Evolutionary conservation across 1,140 invertebrate genomes (phyloP), one percentile per base, ranked within the genome.

Genomic region (Cydia amplana): DNA sequence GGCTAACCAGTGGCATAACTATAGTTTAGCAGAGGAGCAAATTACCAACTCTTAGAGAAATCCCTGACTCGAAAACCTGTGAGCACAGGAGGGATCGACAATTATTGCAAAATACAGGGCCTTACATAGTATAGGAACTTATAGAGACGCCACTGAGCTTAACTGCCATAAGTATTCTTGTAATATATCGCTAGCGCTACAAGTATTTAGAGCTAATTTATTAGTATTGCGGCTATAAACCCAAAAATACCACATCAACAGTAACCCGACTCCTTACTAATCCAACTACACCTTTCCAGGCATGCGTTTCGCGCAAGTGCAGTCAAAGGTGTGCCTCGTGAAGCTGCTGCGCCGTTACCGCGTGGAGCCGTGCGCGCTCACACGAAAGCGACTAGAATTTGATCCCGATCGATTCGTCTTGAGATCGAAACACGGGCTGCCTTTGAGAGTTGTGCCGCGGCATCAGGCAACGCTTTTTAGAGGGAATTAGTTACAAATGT

Each of bases 271-370:
- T 77, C 20, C 14, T 32, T 73, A 51, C 49, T 51, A 51, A 51
- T 14, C 6, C 49, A 7, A 51, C 0, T 7, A 3, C 40, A 16
- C 51, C n/a, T 60, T 7, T 60, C 16, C 72, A 73, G 43, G 74
- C 5, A 64, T 67, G 55, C 36, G 63, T 28, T 64, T 74, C 63
- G 63, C 43, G 51, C 49, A 60, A 49, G 43, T 74, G 28, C 72
- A 74, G 67, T 40, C 55, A 2, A 70, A 63, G n/a, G 28, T 77
- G 70, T 43, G 28, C 32, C 25, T 77, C 12, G 9, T 75, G 20
- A n/a, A 75, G 32, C 23, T 74, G 60, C 70, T 79, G 78, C 14
- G 16, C 2, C n/a, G 36, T 18, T 70, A 70, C 65, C 65, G 65
- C 65, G 32, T 70, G 65, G 65, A 70, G n/a, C 65, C 65, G 9